Percentiles rank a stretch among this genome's conserved stretches.
Evolutionary conservation across 2,888 invertebrate species (phyloP).

Genomic region (Netelia melanura): DNA sequence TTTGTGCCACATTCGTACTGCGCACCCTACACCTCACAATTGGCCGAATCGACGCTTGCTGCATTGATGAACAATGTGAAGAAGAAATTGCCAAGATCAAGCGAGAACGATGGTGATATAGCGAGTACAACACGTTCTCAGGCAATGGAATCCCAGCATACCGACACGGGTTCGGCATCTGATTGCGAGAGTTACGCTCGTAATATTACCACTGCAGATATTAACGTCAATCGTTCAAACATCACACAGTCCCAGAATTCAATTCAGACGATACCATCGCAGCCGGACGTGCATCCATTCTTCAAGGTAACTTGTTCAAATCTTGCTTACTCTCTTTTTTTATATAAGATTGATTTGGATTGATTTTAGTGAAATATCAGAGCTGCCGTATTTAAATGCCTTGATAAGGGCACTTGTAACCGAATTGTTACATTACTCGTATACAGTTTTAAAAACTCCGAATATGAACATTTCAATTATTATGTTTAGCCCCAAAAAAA

Average conservation of each 20-base stretch:
- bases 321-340: not conserved
- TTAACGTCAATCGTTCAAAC: slow-evolving; percentile 83
- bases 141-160: slow-evolving; percentile 81
- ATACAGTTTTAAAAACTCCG: not conserved
- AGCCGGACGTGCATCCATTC: slow-evolving; percentile 87
- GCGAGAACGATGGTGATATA: slow-evolving; percentile 80
- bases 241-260: slow-evolving; percentile 86
- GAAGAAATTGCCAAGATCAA: slow-evolving; percentile 92
- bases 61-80: slow-evolving; percentile 87
- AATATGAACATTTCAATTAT: not conserved
- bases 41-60: slow-evolving; percentile 90
- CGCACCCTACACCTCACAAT: slow-evolving; percentile 92
- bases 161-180: slow-evolving; percentile 86
- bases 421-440: not conserved
- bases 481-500: not conserved
- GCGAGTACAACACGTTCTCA: slow-evolving; percentile 75
- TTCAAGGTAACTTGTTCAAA: slow-evolving; percentile 84
- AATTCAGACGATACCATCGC: slow-evolving; percentile 85
- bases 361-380: no score
- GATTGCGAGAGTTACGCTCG: slow-evolving; percentile 88
- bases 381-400: no score
- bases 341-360: no score
- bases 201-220: slow-evolving; percentile 85
- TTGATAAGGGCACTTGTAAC: no score
- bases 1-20: slow-evolving; percentile 98